Conservation (phyloP, 1,140 invertebrate genomes). For the Acromyrmex heyeri region DNA sequence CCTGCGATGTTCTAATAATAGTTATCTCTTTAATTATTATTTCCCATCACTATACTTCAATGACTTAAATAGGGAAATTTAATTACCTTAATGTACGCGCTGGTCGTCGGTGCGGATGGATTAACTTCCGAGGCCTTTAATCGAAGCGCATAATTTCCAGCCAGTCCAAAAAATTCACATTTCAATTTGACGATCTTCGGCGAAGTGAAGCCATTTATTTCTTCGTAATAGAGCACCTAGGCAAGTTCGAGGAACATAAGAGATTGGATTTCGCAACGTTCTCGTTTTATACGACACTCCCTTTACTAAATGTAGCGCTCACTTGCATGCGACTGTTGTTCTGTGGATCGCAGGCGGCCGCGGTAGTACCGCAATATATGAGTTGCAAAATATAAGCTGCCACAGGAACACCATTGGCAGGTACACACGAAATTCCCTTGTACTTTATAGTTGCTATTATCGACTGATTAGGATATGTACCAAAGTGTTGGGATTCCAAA, state of each 20-base stretch:
- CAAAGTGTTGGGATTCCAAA: conserved; percentile 90
- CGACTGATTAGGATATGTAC: conserved; percentile 92
- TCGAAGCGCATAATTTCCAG: conserved; percentile 91
- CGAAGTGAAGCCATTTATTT: conserved; percentile 90
- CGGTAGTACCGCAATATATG: conserved; percentile 90
- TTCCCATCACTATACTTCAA: neutral
- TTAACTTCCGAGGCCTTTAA: conserved; percentile 88
- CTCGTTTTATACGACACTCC: conserved; percentile 2
- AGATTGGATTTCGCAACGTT: neutral
- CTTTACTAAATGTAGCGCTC: conserved; percentile 42
- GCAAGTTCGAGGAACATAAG: neutral
- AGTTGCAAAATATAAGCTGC: conserved; percentile 89
- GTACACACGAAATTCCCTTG: conserved; percentile 89
- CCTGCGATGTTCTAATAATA: neutral
- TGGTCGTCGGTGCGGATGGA: conserved; percentile 87
- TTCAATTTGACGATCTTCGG: conserved; percentile 89
- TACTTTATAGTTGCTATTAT: conserved; percentile 91
- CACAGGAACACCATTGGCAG: conserved; percentile 85
- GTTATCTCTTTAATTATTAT: conserved; percentile 2
- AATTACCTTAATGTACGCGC: conserved; percentile 90
- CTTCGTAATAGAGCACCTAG: conserved; percentile 90
- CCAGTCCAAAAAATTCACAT: conserved; percentile 92
- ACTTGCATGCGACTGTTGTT: conserved; percentile 84
- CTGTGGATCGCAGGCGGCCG: conserved; percentile 83
- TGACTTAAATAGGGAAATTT: neutral